Conservation (phyloP, 1,140 invertebrate species). For the Diorhabda carinulata region DNA sequence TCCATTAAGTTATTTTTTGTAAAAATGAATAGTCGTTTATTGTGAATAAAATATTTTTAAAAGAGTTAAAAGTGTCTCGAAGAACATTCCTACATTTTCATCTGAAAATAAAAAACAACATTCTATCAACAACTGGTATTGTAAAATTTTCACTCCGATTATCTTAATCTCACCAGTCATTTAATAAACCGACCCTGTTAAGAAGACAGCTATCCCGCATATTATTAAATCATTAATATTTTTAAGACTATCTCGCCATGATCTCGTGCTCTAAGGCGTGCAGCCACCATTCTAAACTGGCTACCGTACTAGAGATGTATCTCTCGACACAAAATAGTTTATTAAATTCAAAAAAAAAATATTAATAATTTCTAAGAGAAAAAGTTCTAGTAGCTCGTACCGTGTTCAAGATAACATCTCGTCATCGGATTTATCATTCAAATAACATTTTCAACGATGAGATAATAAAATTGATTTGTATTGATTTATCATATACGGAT, state of each 20-base stretch:
- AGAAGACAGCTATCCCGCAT: not conserved
- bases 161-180: not conserved
- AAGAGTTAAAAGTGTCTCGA: too few species aligned
- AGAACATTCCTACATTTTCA: too few species aligned
- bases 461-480: slow-evolving; percentile 3
- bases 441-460: not conserved
- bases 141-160: not conserved
- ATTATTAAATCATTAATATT: slow-evolving; percentile 3
- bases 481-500: not conserved
- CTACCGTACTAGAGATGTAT: not conserved
- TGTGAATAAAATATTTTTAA: too few species aligned
- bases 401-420: not conserved
- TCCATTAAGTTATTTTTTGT: too few species aligned
- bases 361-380: slow-evolving; percentile 3
- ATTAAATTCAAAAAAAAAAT: not conserved
- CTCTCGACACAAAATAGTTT: not conserved
- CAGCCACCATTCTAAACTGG: not conserved
- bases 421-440: not conserved
- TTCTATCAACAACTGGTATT: not conserved
- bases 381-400: not conserved
- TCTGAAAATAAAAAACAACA: not conserved
- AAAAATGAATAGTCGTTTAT: too few species aligned
- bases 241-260: not conserved
- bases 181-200: slow-evolving; percentile 2
- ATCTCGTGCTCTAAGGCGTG: not conserved